Conservation (phyloP, 1,140 invertebrate genomes). For the Artemia franciscana region DNA sequence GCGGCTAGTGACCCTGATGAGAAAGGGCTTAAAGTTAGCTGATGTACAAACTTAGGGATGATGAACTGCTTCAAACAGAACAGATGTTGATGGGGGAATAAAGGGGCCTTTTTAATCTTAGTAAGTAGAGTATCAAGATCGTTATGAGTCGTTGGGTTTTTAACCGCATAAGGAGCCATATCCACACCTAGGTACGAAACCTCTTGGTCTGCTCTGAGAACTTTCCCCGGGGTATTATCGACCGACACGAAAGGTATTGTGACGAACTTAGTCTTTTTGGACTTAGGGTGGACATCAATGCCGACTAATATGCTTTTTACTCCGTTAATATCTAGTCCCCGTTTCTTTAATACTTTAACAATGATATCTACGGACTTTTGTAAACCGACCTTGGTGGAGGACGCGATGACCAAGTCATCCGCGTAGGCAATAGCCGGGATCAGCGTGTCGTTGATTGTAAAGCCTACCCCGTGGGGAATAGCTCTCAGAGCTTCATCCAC, state of each 20-base stretch:
- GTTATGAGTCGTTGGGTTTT: background rate
- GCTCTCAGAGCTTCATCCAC: conserved; percentile 19
- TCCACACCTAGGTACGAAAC: background rate
- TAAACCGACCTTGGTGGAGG: conserved; percentile 9
- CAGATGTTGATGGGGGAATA: background rate
- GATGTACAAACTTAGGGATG: background rate
- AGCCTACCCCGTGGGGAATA: conserved; percentile 6
- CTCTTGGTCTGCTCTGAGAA: background rate
- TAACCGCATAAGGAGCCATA: background rate
- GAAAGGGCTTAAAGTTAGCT: background rate
- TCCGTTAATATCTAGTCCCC: conserved; percentile 8
- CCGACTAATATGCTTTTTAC: conserved; percentile 14
- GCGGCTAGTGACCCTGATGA: background rate
- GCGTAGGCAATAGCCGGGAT: conserved; percentile 16
- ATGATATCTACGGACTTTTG: conserved; percentile 5
- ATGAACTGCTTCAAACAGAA: background rate
- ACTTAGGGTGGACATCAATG: conserved; percentile 6
- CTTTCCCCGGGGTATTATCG: background rate
- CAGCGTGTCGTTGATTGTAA: background rate
- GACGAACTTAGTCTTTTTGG: background rate
- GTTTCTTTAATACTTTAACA: conserved; percentile 7
- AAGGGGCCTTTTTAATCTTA: background rate
- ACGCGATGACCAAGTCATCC: conserved; percentile 16
- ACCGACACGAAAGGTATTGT: background rate
- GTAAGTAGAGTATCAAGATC: background rate